Percentiles rank a stretch among this genome's conserved stretches.
Conservation (phyloP, 2,888 invertebrate genomes). For the Mimumesa dahlbomi region DNA sequence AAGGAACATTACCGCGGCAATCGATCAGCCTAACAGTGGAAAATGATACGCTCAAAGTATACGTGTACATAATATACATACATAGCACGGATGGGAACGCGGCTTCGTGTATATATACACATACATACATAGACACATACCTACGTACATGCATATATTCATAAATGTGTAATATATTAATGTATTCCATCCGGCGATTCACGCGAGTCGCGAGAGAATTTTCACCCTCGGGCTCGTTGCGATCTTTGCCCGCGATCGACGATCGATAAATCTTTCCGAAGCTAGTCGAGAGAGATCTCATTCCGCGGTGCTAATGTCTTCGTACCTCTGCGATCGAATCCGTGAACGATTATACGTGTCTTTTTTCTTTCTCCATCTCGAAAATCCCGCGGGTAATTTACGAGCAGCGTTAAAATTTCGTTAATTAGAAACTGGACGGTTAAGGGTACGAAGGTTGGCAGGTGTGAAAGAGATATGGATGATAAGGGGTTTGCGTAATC, state of each 20-base stretch:
- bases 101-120: slow-evolving; percentile 25
- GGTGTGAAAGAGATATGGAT: no score
- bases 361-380: no score
- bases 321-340: no score
- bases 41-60: slow-evolving; percentile 71
- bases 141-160: slow-evolving; percentile 18
- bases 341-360: no score
- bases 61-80: slow-evolving; percentile 63
- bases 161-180: slow-evolving; percentile 50
- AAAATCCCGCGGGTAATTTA: no score
- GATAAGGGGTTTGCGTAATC: slow-evolving; percentile 8
- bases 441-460: no score
- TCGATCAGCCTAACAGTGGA: slow-evolving; percentile 57
- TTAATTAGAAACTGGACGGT: no score
- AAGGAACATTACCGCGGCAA: slow-evolving; percentile 32
- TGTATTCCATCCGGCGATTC: slow-evolving; percentile 28
- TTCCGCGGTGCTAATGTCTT: no score
- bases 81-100: slow-evolving; percentile 25
- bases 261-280: no score
- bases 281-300: no score
- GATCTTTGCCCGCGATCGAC: neutral
- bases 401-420: no score
- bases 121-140: slow-evolving; percentile 18
- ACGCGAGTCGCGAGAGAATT: slow-evolving; percentile 6
- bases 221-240: slow-evolving; percentile 4